Evolutionary conservation across 2,113 vertebrate genomes (phyloP).

Genomic region (Acrocephalus arundinaceus): DNA sequence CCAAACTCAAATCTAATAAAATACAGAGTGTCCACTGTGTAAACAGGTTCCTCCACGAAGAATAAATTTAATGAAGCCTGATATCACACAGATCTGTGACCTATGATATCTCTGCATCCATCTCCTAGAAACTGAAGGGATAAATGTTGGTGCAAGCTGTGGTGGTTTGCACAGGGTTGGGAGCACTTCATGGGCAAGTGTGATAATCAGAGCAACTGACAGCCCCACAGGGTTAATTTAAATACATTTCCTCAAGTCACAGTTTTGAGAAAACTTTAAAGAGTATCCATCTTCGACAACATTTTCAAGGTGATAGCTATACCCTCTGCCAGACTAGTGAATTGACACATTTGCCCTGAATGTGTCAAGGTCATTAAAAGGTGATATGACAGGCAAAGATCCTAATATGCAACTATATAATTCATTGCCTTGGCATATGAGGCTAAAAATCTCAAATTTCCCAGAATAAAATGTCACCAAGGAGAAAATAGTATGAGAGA

Average conservation of each 20-base stretch:
- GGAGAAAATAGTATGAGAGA: not conserved
- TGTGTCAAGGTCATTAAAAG: not conserved
- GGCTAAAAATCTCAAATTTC: not conserved
- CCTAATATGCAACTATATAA: not conserved
- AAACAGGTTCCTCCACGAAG: not conserved
- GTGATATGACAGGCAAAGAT: not conserved
- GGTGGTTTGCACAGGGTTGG: not conserved
- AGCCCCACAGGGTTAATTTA: not conserved
- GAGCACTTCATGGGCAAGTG: rapidly evolving
- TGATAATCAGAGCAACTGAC: not conserved
- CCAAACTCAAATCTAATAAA: not conserved
- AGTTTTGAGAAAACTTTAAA: not conserved
- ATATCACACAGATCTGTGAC: not conserved
- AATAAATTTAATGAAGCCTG: not conserved
- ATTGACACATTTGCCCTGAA: not conserved
- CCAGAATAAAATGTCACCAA: not conserved
- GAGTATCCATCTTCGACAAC: not conserved
- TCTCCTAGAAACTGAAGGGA: not conserved
- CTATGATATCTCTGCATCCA: not conserved
- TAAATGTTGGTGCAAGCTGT: not conserved
- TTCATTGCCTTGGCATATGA: not conserved
- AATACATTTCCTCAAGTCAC: not conserved
- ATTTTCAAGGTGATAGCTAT: not conserved
- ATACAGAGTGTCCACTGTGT: not conserved
- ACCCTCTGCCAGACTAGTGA: not conserved